phyloP scores from a whole-genome alignment of 2,888 invertebrate species.

The Suillia variegata region DNA sequence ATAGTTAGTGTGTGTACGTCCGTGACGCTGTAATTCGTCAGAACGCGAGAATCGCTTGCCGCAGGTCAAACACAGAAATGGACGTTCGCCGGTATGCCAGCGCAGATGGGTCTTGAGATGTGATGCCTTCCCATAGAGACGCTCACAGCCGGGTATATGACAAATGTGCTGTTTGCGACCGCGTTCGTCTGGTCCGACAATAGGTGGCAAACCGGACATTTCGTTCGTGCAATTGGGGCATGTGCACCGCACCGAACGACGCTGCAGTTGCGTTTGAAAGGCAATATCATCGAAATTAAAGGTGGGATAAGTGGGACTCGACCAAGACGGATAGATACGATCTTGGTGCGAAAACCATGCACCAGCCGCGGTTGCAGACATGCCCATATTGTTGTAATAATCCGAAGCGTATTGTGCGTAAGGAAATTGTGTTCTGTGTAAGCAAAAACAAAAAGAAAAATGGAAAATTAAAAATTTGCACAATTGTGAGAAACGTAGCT shows the following conservation, averaged over 20 bases:
- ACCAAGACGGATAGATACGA: constrained; percentile 57
- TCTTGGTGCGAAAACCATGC: constrained; percentile 59
- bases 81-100: constrained; percentile 93
- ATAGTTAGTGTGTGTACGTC: constrained; percentile 88
- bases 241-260: constrained; percentile 77
- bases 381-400: constrained; percentile 58
- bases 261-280: constrained; percentile 65
- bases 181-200: constrained; percentile 73
- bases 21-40: constrained; percentile 87
- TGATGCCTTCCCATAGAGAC: constrained; percentile 91
- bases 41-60: constrained; percentile 90
- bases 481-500: no score
- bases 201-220: constrained; percentile 76
- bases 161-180: constrained; percentile 85
- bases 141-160: constrained; percentile 84
- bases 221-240: constrained; percentile 83
- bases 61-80: constrained; percentile 87
- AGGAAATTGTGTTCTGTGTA: constrained; percentile 55
- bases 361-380: constrained; percentile 50
- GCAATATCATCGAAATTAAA: constrained; percentile 59
- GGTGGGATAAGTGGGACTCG: constrained; percentile 52
- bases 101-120: constrained; percentile 91
- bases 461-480: constrained; percentile 1
- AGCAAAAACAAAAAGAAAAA: neutral
- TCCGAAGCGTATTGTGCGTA: constrained; percentile 60